These are phyloP conservation scores for Entomobrya proxima DNA, from an alignment of 2,888 invertebrate species.

Conservation along the genomic window DNA sequence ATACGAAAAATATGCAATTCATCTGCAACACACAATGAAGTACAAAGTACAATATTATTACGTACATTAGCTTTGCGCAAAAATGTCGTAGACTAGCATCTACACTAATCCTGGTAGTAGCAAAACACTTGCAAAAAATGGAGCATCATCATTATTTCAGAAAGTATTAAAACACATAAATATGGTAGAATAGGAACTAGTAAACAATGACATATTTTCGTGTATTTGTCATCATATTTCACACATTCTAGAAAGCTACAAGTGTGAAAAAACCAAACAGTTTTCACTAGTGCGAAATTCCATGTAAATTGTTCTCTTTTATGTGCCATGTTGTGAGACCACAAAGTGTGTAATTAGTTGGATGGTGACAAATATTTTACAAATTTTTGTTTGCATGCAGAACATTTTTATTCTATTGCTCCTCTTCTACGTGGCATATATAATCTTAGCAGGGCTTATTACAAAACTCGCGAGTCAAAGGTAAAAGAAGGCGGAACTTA, in stretches of 20 bases:
- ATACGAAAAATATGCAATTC: slow-evolving; percentile 32
- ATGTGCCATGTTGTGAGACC: too few relatives aligned
- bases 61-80: neutral
- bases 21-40: neutral
- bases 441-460: too few relatives aligned
- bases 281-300: slow-evolving; percentile 14
- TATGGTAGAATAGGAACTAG: neutral
- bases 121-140: neutral
- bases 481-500: too few relatives aligned
- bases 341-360: slow-evolving; percentile 9
- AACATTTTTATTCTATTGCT: too few relatives aligned
- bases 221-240: slow-evolving; percentile 46
- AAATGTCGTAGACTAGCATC: neutral
- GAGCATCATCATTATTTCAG: neutral
- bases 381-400: too few relatives aligned
- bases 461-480: too few relatives aligned
- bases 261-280: neutral
- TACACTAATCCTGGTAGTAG: too few relatives aligned
- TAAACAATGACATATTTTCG: slow-evolving; percentile 27
- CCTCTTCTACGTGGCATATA: too few relatives aligned
- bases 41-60: neutral
- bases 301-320: neutral
- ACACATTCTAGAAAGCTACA: slow-evolving; percentile 34
- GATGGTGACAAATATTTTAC: too few relatives aligned
- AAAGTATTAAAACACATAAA: neutral